Evolutionary conservation across 1,140 invertebrate genomes (phyloP).

Genomic region (Orius insidiosus): DNA sequence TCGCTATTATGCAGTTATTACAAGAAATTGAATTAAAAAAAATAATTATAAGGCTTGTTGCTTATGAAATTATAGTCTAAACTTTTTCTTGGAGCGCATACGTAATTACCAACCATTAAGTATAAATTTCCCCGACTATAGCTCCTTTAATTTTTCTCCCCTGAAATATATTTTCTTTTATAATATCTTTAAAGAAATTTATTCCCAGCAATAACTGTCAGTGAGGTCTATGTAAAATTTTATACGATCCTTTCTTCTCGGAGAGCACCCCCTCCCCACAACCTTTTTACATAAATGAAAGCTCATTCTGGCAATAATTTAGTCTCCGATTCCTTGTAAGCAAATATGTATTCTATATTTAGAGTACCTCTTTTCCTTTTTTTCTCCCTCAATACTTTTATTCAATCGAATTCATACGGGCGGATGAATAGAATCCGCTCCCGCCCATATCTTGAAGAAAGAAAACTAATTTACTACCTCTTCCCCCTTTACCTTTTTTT

Average conservation of each 20-base stretch:
- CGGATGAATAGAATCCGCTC: constrained; percentile 8
- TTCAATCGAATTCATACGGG: constrained; percentile 9
- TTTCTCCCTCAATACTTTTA: constrained; percentile 6
- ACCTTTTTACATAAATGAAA: neutral
- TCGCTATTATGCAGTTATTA: too few relatives aligned
- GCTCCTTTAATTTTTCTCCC: constrained; percentile 5
- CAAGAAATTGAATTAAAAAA: too few relatives aligned
- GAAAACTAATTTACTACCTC: constrained; percentile 10
- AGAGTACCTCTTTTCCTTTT: constrained; percentile 1
- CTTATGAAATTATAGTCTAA: too few relatives aligned
- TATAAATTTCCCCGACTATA: neutral
- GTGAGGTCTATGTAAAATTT: neutral
- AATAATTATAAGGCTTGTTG: too few relatives aligned
- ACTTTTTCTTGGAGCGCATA: too few relatives aligned
- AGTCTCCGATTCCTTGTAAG: neutral
- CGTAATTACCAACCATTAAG: too few relatives aligned
- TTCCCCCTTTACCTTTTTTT: neutral
- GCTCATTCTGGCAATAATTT: neutral
- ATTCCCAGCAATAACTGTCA: too few relatives aligned
- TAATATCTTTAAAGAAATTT: constrained; percentile 3
- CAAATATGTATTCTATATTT: constrained; percentile 3
- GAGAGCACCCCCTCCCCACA: neutral
- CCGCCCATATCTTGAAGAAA: constrained; percentile 1
- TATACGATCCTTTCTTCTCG: neutral
- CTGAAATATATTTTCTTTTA: neutral